A percentile compares a stretch with the other conserved stretches of the same genome.
These are phyloP conservation scores for Amphipyra tragopoginis DNA, from an alignment of 2,888 invertebrate genomes.

Conservation along the genomic window DNA sequence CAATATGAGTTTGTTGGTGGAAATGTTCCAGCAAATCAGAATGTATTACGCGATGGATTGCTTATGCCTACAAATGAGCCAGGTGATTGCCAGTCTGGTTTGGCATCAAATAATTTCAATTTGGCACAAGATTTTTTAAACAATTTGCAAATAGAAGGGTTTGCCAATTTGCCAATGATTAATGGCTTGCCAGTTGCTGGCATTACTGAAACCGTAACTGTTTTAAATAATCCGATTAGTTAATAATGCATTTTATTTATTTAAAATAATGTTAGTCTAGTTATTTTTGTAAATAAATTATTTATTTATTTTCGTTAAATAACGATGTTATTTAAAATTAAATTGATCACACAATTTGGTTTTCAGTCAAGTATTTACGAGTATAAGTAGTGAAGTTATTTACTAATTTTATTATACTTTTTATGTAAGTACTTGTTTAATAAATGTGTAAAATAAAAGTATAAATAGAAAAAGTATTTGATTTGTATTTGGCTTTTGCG, in stretches of 20 bases:
- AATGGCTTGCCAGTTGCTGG: slow-evolving; percentile 70
- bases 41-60: background rate
- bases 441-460: too few species aligned
- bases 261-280: background rate
- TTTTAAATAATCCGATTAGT: slow-evolving; percentile 54
- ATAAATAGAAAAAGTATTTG: background rate
- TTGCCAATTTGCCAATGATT: slow-evolving; percentile 63
- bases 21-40: slow-evolving; percentile 5
- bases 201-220: slow-evolving; percentile 66
- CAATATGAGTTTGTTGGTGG: slow-evolving; percentile 4
- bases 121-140: slow-evolving; percentile 27
- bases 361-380: background rate
- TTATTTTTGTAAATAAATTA: slow-evolving; percentile 15
- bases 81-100: slow-evolving; percentile 9
- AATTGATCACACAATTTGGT: background rate
- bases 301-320: slow-evolving; percentile 2
- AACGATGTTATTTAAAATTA: background rate
- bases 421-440: background rate
- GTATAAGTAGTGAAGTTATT: background rate
- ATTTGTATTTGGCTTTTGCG: too few species aligned
- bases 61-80: slow-evolving; percentile 11
- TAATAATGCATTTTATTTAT: background rate
- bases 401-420: background rate
- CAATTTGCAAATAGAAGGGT: slow-evolving; percentile 38
- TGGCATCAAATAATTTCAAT: slow-evolving; percentile 25